phyloP scores from a whole-genome alignment of 2,113 vertebrate genomes.

The Mystacornis crossleyi region DNA sequence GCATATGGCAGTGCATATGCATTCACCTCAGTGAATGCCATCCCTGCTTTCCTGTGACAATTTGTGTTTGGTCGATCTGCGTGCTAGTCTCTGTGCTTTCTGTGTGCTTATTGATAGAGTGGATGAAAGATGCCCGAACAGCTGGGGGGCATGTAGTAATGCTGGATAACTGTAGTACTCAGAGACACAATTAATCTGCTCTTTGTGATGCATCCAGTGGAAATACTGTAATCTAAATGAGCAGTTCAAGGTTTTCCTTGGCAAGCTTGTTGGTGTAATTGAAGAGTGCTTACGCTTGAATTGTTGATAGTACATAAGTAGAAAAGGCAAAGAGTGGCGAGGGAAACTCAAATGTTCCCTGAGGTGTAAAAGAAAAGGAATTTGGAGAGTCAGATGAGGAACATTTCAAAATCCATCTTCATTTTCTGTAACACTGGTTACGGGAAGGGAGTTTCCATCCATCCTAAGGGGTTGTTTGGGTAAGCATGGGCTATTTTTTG shows the following conservation, averaged over 20 bases:
- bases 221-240: neutral
- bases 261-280: neutral
- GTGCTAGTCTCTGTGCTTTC: neutral
- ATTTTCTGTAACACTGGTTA: neutral
- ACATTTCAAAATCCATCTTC: slow-evolving; percentile 39
- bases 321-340: slow-evolving; percentile 1
- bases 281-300: neutral
- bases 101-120: neutral
- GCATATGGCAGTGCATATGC: neutral
- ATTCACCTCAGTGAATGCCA: neutral
- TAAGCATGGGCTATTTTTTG: slow-evolving; percentile 35
- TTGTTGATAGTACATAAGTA: slow-evolving; percentile 8
- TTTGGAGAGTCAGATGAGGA: slow-evolving; percentile 43
- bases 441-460: slow-evolving; percentile 24
- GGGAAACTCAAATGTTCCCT: slow-evolving; percentile 21
- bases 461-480: slow-evolving; percentile 50
- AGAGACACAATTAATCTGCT: neutral
- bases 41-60: neutral
- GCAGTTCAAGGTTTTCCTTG: slow-evolving; percentile 7
- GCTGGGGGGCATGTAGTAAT: neutral
- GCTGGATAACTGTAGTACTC: neutral
- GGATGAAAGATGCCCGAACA: neutral
- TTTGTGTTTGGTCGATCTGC: neutral
- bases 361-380: slow-evolving; percentile 51
- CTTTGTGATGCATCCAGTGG: neutral